Evolutionary conservation across 2,888 invertebrate species (phyloP), one percentile per base, ranked within the genome.

Genomic region (Sepioteuthis lessoniana): DNA sequence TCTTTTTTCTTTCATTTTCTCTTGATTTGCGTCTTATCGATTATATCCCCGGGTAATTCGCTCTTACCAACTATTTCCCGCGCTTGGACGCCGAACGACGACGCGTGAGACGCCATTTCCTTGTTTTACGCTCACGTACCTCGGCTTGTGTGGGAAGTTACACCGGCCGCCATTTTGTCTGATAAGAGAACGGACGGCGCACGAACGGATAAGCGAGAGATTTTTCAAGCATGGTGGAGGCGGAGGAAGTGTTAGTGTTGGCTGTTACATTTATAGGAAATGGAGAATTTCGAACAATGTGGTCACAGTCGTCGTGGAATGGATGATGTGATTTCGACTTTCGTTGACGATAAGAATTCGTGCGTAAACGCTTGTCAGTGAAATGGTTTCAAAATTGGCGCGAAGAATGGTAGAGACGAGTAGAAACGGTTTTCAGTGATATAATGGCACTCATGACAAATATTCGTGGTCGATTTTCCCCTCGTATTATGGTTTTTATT

Each of bases 41-140:
- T 76, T 76, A 76, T 76, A 76, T n/a, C 76, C 76, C n/a, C 76
- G 76, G 76, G 76, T 76, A 76, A n/a, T n/a, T n/a, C n/a, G 31
- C n/a, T 76, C 76, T n/a, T 76, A 31, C 76, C 76, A n/a, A 76
- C 76, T 2, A 76, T 76, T 76, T 76, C 76, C 76, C n/a, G 31
- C 76, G 76, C 76, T 76, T 76, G 76, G 76, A 76, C 76, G 76
- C 76, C 76, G 76, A 76, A 13, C n/a, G 76, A 76, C 76, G 76
- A n/a, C 76, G 76, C 76, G n/a, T 8, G n/a, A 76, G 76, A 76
- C 76, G 76, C 76, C 76, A 76, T n/a, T 76, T 76, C n/a, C 31
- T n/a, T n/a, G 76, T 76, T 76, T 76, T 76, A 76, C 76, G 76
- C 76, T 76, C 76, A 76, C 76, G 10, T 76, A 76, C 31, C 76